These are phyloP conservation scores for Gambelia wislizenii DNA, from an alignment of 2,797 vertebrate species.

Conservation along the genomic window DNA sequence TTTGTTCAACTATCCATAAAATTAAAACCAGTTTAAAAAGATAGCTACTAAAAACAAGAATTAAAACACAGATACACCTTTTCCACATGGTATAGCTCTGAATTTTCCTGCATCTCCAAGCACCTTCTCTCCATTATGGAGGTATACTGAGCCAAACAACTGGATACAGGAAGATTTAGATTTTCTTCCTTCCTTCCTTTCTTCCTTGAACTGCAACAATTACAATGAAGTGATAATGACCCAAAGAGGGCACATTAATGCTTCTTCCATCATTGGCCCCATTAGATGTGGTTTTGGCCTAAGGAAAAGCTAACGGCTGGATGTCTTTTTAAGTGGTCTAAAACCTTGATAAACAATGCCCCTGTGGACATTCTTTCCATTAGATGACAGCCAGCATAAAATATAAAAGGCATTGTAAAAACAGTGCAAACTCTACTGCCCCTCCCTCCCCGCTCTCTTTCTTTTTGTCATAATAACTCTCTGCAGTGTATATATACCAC, in stretches of 20 bases:
- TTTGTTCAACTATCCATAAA: too few species aligned
- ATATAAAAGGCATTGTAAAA: conserved; percentile 77
- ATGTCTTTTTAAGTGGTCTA: conserved; percentile 86
- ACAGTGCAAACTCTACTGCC: conserved; percentile 53
- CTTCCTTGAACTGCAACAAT: conserved; percentile 65
- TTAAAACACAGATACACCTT: too few species aligned
- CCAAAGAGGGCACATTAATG: conserved; percentile 68
- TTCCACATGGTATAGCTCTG: too few species aligned
- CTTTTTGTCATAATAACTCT: conserved; percentile 52
- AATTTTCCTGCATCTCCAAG: neutral
- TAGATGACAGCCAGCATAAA: conserved; percentile 81
- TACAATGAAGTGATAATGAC: conserved; percentile 74
- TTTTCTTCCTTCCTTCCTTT: conserved; percentile 56
- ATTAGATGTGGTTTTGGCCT: conserved; percentile 81
- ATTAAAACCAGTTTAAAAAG: too few species aligned
- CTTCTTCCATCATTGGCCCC: conserved; percentile 79
- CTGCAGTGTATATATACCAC: conserved; percentile 61
- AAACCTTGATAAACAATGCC: conserved; percentile 84
- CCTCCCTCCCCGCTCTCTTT: conserved; percentile 9
- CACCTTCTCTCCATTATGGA: conserved; percentile 40
- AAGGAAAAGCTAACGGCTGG: conserved; percentile 89
- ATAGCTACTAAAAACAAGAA: too few species aligned
- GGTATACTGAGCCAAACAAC: conserved; percentile 52
- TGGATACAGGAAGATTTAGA: conserved; percentile 61
- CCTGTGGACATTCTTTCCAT: conserved; percentile 87